Percentiles rank a stretch among this genome's conserved stretches.
phyloP scores from a whole-genome alignment of 2,888 invertebrate species.

The Argyresthia goedartella region DNA sequence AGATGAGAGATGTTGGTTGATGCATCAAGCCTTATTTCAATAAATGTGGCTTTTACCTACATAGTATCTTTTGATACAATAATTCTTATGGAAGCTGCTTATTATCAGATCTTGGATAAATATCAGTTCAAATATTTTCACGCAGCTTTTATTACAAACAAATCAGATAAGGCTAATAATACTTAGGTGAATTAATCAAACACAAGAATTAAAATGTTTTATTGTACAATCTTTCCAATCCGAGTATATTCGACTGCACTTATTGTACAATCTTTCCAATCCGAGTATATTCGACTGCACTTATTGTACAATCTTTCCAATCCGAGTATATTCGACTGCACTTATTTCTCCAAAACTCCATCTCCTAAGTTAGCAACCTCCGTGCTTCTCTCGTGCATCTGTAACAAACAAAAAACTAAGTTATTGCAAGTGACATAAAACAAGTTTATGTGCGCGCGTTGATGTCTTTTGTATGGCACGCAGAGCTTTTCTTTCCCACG shows the following conservation, averaged over 20 bases:
- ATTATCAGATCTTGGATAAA: background rate
- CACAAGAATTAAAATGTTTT: conserved; percentile 37
- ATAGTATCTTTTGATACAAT: no score
- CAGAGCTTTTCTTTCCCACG: no score
- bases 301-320: conserved; percentile 37
- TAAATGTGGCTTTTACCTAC: no score
- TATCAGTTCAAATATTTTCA: background rate
- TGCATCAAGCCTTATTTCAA: no score
- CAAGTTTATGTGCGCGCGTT: background rate
- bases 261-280: conserved; percentile 20
- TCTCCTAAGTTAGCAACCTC: background rate
- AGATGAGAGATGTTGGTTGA: no score
- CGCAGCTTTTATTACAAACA: background rate
- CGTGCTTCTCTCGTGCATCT: background rate
- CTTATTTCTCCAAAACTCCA: background rate
- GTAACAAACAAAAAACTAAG: background rate
- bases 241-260: no score
- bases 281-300: no score
- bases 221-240: conserved; percentile 30
- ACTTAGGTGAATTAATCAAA: conserved; percentile 33
- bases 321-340: background rate
- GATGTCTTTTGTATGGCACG: background rate
- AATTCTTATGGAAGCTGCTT: no score
- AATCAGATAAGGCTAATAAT: background rate
- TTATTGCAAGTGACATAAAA: background rate